phyloP scores from a whole-genome alignment of 2,888 invertebrate species.

The Gastrophysa polygoni region DNA sequence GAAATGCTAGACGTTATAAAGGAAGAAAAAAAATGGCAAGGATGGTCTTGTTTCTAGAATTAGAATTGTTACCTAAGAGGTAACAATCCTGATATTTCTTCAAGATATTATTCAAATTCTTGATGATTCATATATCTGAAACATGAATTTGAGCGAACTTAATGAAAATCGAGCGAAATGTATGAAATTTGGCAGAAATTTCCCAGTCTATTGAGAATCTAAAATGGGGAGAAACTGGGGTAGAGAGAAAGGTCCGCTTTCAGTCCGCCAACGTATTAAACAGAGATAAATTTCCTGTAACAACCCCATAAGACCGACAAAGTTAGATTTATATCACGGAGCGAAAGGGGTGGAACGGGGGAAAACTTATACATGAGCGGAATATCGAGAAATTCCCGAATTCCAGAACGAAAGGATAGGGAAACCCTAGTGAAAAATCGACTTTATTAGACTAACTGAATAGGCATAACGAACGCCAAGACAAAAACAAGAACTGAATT shows the following conservation, averaged over 20 bases:
- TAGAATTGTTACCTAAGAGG: too few relatives aligned
- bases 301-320: conserved; percentile 44
- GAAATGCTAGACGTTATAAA: too few relatives aligned
- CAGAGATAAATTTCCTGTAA: conserved; percentile 41
- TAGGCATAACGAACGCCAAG: neutral
- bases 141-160: too few relatives aligned
- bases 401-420: conserved; percentile 27
- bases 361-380: conserved; percentile 39
- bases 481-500: too few relatives aligned
- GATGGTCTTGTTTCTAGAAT: too few relatives aligned
- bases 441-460: neutral
- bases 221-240: neutral
- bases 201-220: neutral
- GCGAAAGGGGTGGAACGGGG: conserved; percentile 40
- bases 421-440: neutral
- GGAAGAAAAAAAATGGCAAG: too few relatives aligned
- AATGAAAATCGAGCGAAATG: too few relatives aligned
- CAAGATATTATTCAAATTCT: too few relatives aligned
- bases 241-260: conserved; percentile 35
- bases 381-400: conserved; percentile 35
- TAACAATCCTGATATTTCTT: too few relatives aligned
- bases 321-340: conserved; percentile 47
- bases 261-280: conserved; percentile 35
- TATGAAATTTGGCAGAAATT: neutral
- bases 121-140: too few relatives aligned